Percentiles rank a stretch among this genome's conserved stretches.
Evolutionary conservation across 1,140 invertebrate genomes (phyloP).

Genomic region (Psix sp.): DNA sequence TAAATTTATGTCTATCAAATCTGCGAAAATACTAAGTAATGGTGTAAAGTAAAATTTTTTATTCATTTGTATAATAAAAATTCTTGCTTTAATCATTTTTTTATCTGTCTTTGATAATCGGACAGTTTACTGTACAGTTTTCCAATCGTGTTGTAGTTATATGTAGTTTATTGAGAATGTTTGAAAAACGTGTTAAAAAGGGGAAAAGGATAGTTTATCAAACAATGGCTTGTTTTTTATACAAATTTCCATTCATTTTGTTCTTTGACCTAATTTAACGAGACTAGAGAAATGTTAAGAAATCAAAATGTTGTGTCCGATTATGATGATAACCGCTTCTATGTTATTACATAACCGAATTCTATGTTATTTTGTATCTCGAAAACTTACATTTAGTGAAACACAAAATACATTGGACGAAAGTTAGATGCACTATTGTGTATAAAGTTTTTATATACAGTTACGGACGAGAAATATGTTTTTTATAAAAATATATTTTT

Average conservation of each 20-base stretch:
- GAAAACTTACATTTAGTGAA: constrained; percentile 34
- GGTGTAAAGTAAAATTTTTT: no score
- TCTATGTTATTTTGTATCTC: constrained; percentile 37
- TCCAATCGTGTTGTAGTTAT: constrained; percentile 50
- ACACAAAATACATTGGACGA: constrained; percentile 44
- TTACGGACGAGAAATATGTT: constrained; percentile 46
- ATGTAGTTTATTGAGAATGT: constrained; percentile 57
- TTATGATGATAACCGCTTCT: not conserved
- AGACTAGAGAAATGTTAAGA: constrained; percentile 15
- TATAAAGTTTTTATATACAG: constrained; percentile 49
- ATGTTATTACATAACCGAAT: constrained; percentile 9
- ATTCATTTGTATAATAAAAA: no score
- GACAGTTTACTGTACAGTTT: no score
- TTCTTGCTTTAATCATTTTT: no score
- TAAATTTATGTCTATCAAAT: no score
- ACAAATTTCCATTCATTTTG: no score
- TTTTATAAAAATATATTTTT: constrained; percentile 59
- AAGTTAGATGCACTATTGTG: constrained; percentile 53
- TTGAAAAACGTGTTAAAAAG: no score
- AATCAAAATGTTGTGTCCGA: constrained; percentile 51
- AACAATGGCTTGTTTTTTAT: no score
- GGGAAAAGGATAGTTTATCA: no score
- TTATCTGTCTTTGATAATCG: no score
- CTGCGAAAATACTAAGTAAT: no score
- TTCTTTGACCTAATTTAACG: not conserved